Percentiles rank a stretch among this genome's conserved stretches.
These are phyloP conservation scores for Ectropis grisescens DNA, from an alignment of 1,140 invertebrate genomes.

Conservation along the genomic window DNA sequence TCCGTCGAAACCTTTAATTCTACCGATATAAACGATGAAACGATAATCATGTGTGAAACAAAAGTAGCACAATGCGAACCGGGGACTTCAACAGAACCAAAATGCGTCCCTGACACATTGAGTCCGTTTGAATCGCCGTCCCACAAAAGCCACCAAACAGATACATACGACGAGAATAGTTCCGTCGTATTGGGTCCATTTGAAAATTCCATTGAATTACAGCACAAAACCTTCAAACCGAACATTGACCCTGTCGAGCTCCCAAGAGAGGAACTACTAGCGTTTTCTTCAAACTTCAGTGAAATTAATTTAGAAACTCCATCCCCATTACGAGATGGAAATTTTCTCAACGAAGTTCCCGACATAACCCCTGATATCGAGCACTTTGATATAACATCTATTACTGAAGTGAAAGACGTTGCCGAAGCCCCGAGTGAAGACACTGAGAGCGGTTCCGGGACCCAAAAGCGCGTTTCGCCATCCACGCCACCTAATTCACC, in stretches of 20 bases:
- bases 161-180: conserved; percentile 59
- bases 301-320: conserved; percentile 61
- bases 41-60: conserved; percentile 21
- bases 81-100: conserved; percentile 39
- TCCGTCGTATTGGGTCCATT: conserved; percentile 71
- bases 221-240: conserved; percentile 69
- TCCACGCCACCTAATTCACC: conserved; percentile 57
- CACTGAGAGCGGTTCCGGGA: conserved; percentile 33
- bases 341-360: conserved; percentile 59
- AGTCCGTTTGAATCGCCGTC: conserved; percentile 56
- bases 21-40: conserved; percentile 20
- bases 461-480: conserved; percentile 44
- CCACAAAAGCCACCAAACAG: conserved; percentile 55
- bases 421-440: conserved; percentile 26
- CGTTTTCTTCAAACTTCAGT: conserved; percentile 68
- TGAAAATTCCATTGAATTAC: conserved; percentile 68
- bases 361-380: conserved; percentile 42
- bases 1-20: conserved; percentile 22
- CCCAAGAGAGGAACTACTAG: conserved; percentile 60
- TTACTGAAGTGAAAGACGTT: conserved; percentile 30
- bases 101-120: conserved; percentile 34
- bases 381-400: conserved; percentile 29
- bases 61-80: conserved; percentile 30
- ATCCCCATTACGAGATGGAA: conserved; percentile 49
- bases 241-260: conserved; percentile 33